Base-by-base conservation (phyloP, 2,888 invertebrate genomes). In the Troides aeacus region DNA sequence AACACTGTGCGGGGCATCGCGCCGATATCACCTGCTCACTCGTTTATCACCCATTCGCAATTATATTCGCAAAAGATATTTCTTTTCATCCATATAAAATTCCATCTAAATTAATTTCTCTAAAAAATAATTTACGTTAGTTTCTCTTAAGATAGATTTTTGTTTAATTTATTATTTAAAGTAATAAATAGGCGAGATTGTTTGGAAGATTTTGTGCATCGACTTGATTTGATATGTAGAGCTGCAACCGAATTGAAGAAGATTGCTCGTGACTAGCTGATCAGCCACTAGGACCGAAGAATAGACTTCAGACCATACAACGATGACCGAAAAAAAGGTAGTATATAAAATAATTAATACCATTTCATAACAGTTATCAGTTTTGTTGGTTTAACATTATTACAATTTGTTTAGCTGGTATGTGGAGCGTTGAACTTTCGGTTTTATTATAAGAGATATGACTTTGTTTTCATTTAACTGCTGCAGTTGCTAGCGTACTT, bases 381-480 rank as follows among this genome's bases (percentile, higher is more conserved):
- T 58, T 59, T 60, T 69, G 57, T 65, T 46, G 21, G 46, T 69
- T 64, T 60, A n/a, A 59, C 17, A 64, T 61, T 64, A 69, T 64
- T 69, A 61, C 30, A 30, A 69, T 65, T 69, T 65, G 69, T 46
- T 56, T 69, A 65, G 46, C 30, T 60, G 50, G 60, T 21, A 53
- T 30, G 1, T 61, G 12, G 58, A 58, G 62, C 69, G 57, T 50
- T 65, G 46, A 60, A 65, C 69, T 65, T 39, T 56, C 58, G 21
- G 15, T 68, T 63, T 36, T 46, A 63, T 68, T 46, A 39, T 15
- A 56, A 56, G n/a, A 56, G 18, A 56, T 56, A 21, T 10, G 21
- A 21, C n/a, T 56, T 56, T 8, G 56, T 56, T 56, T 56, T n/a
- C 56, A 21, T n/a, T 21, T 1, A 21, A 15, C 15, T 46, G 15